Conservation (phyloP, 2,888 invertebrate genomes). For the Nysson spinosus region DNA sequence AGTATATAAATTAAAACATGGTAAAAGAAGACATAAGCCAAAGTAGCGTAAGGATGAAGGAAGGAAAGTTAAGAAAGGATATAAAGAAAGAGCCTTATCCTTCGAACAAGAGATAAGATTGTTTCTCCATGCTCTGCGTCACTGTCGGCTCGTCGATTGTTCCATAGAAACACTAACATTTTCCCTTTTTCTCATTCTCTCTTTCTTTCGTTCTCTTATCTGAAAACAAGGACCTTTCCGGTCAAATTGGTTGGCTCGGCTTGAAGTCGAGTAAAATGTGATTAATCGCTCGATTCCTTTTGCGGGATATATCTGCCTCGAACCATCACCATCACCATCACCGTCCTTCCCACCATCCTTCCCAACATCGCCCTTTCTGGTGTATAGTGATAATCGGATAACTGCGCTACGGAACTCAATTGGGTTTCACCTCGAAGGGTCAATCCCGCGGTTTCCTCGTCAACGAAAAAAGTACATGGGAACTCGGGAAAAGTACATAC, state of each 20-base stretch:
- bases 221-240: conserved; percentile 70
- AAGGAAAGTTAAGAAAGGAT: background rate
- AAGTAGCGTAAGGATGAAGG: background rate
- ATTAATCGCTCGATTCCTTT: conserved; percentile 68
- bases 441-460: conserved; percentile 40
- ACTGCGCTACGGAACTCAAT: conserved; percentile 68
- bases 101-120: conserved; percentile 57
- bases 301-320: conserved; percentile 54
- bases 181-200: conserved; percentile 35
- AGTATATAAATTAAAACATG: conserved; percentile 1
- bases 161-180: conserved; percentile 32
- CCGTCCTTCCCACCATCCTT: conserved; percentile 25
- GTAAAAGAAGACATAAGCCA: background rate
- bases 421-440: conserved; percentile 54
- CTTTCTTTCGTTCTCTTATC: conserved; percentile 60
- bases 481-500: conserved; percentile 32
- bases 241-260: conserved; percentile 69
- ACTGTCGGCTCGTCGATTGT: conserved; percentile 56
- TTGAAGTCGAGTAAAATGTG: conserved; percentile 65
- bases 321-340: conserved; percentile 18
- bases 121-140: conserved; percentile 58
- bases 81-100: conserved; percentile 49
- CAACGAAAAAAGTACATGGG: background rate
- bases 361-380: conserved; percentile 14
- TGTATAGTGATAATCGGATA: conserved; percentile 69